These are phyloP conservation scores for Drosophila suzukii DNA, from an alignment of 1,140 invertebrate species.

Conservation along the genomic window DNA sequence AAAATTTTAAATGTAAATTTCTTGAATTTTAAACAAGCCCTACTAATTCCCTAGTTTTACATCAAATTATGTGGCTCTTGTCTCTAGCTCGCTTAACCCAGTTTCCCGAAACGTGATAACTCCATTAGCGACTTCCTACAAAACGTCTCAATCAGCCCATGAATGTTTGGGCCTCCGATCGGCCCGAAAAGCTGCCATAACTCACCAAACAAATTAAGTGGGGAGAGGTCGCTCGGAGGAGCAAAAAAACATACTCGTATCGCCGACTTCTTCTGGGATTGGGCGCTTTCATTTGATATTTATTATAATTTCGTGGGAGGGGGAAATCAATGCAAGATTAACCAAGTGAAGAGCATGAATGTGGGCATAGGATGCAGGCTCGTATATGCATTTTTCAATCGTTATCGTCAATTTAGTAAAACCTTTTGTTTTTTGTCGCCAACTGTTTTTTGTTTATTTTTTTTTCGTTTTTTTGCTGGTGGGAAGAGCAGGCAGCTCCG, in stretches of 20 bases:
- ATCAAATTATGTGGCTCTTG: slow-evolving; percentile 17
- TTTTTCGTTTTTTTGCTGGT: slow-evolving; percentile 15
- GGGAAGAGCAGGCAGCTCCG: slow-evolving; percentile 14
- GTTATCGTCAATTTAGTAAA: slow-evolving; percentile 79
- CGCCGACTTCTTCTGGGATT: not conserved
- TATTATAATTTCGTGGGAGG: slow-evolving; percentile 48
- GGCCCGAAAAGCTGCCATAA: slow-evolving; percentile 33
- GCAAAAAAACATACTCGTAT: not conserved
- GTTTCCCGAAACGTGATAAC: slow-evolving; percentile 48
- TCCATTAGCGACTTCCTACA: slow-evolving; percentile 52
- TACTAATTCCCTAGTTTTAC: slow-evolving; percentile 25
- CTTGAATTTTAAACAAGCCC: slow-evolving; percentile 15
- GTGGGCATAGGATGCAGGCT: slow-evolving; percentile 30
- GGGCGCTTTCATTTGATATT: slow-evolving; percentile 52
- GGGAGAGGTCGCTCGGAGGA: slow-evolving; percentile 32
- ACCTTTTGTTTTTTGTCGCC: slow-evolving; percentile 67
- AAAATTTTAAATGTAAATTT: slow-evolving; percentile 8
- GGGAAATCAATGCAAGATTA: slow-evolving; percentile 50
- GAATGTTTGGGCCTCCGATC: slow-evolving; percentile 23
- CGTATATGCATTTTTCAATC: slow-evolving; percentile 70
- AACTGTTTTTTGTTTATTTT: slow-evolving; percentile 6
- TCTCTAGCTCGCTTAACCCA: slow-evolving; percentile 35
- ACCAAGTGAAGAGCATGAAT: slow-evolving; percentile 27
- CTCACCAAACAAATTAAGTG: slow-evolving; percentile 59
- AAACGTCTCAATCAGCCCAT: slow-evolving; percentile 49